Base-by-base conservation (phyloP, 2,113 vertebrate genomes). In the Platycercus adscitus region DNA sequence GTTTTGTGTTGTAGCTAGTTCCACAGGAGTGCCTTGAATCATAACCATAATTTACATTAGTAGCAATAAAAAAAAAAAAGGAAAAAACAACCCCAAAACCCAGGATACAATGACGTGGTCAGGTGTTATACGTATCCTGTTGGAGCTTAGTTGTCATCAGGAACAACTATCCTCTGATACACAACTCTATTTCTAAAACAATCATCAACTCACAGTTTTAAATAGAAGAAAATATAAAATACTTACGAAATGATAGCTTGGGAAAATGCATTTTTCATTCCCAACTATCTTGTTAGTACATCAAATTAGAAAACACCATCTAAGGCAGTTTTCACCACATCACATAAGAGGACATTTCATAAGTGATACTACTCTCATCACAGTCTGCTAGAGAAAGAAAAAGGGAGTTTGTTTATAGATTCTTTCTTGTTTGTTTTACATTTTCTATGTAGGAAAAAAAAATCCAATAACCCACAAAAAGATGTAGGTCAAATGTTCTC, bases 401-500 rank as follows among this genome's bases (percentile, higher is more conserved):
- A 71, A 90, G 52, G 55, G 94, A 96, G 90, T 96, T 93, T 96
- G 96, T 96, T 95, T 96, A 95, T 94, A 93, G 90, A 96, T 96
- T 92, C 95, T 75, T 96, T 95, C 94, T 95, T 97, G 95, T 93
- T 96, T 97, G 96, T 96, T 97, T 97, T 97, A 97, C 80, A 96
- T 97, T 96, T 96, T 93, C 83, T 79, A 53, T 73, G 90, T 91
- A 76, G 83, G 23, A 83, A 95, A 97, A 91, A 91, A 96, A 96
- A 96, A 96, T 97, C 93, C 95, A 95, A 91, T 88, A 94, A 93
- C 92, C 95, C 88, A 91, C 95, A 93, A 93, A 81, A 96, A 95
- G 93, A 97, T 96, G 93, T 96, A 96, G 86, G 88, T 92, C 80
- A 95, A 70, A 96, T 46, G n/a, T 94, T 96, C 82, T 94, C 96